Evolutionary conservation across 1,140 invertebrate species (phyloP), one percentile per base, ranked within the genome.

Genomic region (Hyposmocoma kahamanoa): DNA sequence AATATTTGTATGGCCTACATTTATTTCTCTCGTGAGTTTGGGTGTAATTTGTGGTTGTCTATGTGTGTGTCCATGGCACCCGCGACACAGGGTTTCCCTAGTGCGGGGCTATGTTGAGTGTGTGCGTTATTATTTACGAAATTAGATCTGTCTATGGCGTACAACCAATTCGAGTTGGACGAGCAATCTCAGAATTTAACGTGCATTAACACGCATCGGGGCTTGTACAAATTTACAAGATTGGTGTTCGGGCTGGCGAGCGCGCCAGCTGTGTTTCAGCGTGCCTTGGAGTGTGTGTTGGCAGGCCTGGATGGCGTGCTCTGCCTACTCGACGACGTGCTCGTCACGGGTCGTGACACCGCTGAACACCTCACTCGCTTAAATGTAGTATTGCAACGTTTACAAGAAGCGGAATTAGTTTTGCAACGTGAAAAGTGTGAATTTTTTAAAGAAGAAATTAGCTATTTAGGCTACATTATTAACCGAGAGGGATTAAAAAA

Each of bases 381-480:
- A 5, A 44, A 48, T 21, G 15, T 26, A 10, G 30, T 36, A 11
- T 36, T 46, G n/a, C 28, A 46, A 34, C 10, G 44, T 13, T 13
- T 69, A 19, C 24, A 34, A 24, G 19, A 60, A 4, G 42, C 39
- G n/a, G 55, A 52, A 36, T 18, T 85, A 9, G 28, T 32, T 4
- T 32, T 46, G 11, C 28, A 36, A 11, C 28, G 30, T 1, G 44
- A 46, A 36, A 46, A 86, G 54, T 73, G 72, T 48, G 22, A 64
- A 28, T 72, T 82, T 47, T 71, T 67, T 17, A 17, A 58, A 32
- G 24, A 22, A 3, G 38, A 56, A 47, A 48, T 86, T 5, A 53
- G 53, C 15, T 84, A 64, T 55, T 45, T 84, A 6, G 79, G 80
- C 1, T 62, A 63, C 30, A 51, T 62, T 11, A 61, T 84, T 13